Evolutionary conservation across 2,888 invertebrate species (phyloP), one percentile per base, ranked within the genome.

Genomic region (Cataglyphis cursor): DNA sequence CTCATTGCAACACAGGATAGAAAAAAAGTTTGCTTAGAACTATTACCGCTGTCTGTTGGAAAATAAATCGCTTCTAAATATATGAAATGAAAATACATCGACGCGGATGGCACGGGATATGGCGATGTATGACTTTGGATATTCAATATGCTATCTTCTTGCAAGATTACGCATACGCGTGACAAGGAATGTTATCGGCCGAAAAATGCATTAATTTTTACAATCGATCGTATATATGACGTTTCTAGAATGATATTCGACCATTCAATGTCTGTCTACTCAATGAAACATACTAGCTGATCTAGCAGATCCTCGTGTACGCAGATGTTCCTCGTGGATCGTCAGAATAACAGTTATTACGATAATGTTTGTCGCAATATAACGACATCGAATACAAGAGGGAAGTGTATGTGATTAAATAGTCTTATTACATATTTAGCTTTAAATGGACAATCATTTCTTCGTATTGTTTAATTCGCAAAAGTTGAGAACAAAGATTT

Each of bases 231-330:
- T 24, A n/a, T 48, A 48, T 21, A 6, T 15, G 28, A 48, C 44
- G 9, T 64, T 80, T 44, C 12, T 44, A 41, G 48, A 24, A 18
- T 31, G 44, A 0, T 15, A 38, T 54, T 66, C 38, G 66, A 66
- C 35, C 70, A 28, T 81, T 68, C 82, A 81, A 62, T 54, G 81
- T 51, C 62, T 59, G 41, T 31, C 61, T 81, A 61, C 68, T 82
- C 61, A 82, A 82, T 82, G 68, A 54, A 82, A 31, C 35, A 28
- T 54, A 70, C 51, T 51, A 35, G 41, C n/a, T 24, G 38, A 62
- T 82, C 51, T 51, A 35, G 51, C n/a, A 24, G 31, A 66, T 66
- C 59, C 57, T 59, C 38, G 15, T 21, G 41, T n/a, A 38, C 35
- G 15, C 54, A 65, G 38, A 64, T 28, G 62, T 41, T 81, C 78